Evolutionary conservation across 2,113 vertebrate genomes (phyloP), one percentile per base, ranked within the genome.

Genomic region (Serinus canaria): DNA sequence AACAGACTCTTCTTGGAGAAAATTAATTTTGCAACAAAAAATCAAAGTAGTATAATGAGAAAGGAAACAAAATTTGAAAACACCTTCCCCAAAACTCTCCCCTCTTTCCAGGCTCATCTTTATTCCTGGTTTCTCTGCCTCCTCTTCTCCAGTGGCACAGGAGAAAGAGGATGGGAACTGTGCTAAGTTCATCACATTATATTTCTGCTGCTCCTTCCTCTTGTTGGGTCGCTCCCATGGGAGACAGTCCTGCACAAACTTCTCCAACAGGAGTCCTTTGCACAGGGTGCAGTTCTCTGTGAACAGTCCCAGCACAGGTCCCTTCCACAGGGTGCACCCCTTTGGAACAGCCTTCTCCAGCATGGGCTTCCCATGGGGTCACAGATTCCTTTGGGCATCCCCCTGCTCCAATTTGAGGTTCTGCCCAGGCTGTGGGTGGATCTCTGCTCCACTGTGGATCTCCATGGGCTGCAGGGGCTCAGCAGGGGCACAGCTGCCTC

Each of bases 201-300:
- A 10, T n/a, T 11, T 78, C 43, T 72, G 19, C 50, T 47, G 12
- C 41, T 63, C 25, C 47, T 55, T 62, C 30, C 46, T 62, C 58
- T 35, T 58, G 6, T 30, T 59, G n/a, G 8, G 12, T 69, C 0
- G 0, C 10, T 69, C 22, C 21, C 46, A 20, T 16, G 33, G 27
- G 15, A 69, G 12, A 53, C 8, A 28, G 28, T 39, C 27, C 39
- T 53, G 18, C 39, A 52, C 46, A 62, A 33, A 62, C 14, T 28
- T 53, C 23, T 87, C 23, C 55, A n/a, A 6, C 39, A 44, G 15
- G 23, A 69, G 23, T 62, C 33, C 55, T 46, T 28, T 1, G 0
- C 28, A 60, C 39, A 60, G 27, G 8, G 9, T 19, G 46, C 46
- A 53, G 23, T 3, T 69, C n/a, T 39, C 18, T 28, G 28, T 53